Base-by-base conservation (phyloP, 2,113 vertebrate genomes). In the Nanorana parkeri region DNA sequence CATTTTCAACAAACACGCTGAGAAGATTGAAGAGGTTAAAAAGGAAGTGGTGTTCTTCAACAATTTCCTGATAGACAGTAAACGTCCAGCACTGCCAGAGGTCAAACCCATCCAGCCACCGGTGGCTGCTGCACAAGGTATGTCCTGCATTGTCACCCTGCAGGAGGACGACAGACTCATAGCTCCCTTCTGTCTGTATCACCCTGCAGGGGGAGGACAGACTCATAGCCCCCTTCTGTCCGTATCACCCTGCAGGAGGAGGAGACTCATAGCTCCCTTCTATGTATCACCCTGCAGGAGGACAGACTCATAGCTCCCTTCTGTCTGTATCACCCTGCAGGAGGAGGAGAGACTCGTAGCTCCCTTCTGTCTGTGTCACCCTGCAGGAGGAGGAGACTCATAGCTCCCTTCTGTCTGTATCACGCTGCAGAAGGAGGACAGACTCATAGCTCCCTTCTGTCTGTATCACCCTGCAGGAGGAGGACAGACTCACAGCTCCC, bases 21-120 rank as follows among this genome's bases (percentile, higher is more conserved):
- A 98, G 83, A 98, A 98, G 88, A 97, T 98, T 51, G 96, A 96
- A 83, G 96, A 96, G 86, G 96, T 98, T 21, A 96, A 96, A 88
- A 97, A 96, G 84, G 96, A 98, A 78, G 96, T 98, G 6, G 52
- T 89, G 0, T 98, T 98, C 80, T 98, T 98, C 76, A 98, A 98
- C 87, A 96, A 96, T 80, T 97, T 96, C 85, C 93, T 98, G 24
- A 95, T 95, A 85, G 96, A 98, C 29, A 95, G 95, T 24, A 97
- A 97, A 88, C 91, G 96, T 55, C 96, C 96, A 0, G 92, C 95
- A 0, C 89, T 96, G 75, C 96, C 96, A 0, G 96, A 98, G 86
- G 92, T 96, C 23, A 98, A 98, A 80, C 92, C 95, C 3, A 94
- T 90, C n/a, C 95, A 95, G 83, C 94, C 95, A 0, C 94, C 95